These are phyloP conservation scores for Syngnathus typhle DNA, from an alignment of 2,113 vertebrate genomes.

Conservation along the genomic window DNA sequence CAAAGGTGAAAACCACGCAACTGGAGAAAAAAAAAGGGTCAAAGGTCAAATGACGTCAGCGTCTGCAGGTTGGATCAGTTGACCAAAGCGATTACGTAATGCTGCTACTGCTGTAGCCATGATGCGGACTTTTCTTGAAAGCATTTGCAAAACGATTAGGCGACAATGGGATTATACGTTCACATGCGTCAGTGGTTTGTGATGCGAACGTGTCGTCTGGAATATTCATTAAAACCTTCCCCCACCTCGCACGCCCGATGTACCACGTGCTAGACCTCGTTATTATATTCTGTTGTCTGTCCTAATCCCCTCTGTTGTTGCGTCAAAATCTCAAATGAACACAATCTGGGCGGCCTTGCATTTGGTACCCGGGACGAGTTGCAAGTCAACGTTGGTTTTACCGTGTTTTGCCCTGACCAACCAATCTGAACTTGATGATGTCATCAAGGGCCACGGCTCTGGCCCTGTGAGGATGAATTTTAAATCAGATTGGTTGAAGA, in stretches of 20 bases:
- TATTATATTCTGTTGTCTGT: not conserved
- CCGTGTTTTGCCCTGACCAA: too few relatives aligned
- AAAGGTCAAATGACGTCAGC: not conserved
- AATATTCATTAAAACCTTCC: not conserved
- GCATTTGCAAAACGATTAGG: not conserved
- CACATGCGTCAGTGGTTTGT: not conserved
- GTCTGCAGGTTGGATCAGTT: constrained; percentile 21
- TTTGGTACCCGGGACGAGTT: too few relatives aligned
- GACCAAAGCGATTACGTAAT: constrained; percentile 18
- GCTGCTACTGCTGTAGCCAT: not conserved
- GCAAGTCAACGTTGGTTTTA: too few relatives aligned
- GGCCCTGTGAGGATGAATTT: too few relatives aligned
- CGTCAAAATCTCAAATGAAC: not conserved
- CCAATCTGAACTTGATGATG: too few relatives aligned
- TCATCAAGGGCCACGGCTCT: too few relatives aligned
- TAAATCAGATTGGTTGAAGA: too few relatives aligned
- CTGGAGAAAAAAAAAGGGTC: not conserved
- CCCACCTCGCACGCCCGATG: not conserved
- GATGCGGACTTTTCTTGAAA: not conserved
- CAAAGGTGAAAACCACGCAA: constrained; percentile 6
- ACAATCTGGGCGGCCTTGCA: too few relatives aligned
- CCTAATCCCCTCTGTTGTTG: constrained; percentile 3
- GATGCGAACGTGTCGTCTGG: not conserved
- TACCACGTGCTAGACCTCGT: not conserved
- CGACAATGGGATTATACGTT: not conserved